These are phyloP conservation scores for Emmelina monodactyla DNA, from an alignment of 2,888 invertebrate species.

Conservation along the genomic window DNA sequence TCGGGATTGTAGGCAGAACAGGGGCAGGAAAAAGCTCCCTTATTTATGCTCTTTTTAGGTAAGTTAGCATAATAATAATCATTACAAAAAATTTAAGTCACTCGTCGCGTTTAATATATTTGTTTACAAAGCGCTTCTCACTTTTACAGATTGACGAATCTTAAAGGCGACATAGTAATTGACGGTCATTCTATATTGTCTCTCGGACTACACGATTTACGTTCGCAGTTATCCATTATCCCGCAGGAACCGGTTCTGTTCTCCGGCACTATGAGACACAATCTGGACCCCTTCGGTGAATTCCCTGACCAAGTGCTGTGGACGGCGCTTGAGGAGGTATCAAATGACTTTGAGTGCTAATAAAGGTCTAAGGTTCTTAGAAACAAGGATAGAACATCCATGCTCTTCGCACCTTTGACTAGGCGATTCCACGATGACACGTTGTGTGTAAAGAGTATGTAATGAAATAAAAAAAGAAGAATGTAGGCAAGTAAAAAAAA, in stretches of 20 bases:
- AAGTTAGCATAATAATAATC: too few relatives aligned
- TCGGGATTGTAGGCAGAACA: conserved; percentile 74
- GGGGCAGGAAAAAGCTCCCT: conserved; percentile 78
- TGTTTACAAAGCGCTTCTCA: too few relatives aligned
- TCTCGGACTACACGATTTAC: conserved; percentile 77
- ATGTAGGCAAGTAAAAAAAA: too few relatives aligned
- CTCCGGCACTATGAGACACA: conserved; percentile 86
- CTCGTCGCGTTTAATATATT: too few relatives aligned
- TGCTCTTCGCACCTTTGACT: too few relatives aligned
- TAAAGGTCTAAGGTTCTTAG: too few relatives aligned
- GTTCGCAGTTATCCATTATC: conserved; percentile 82
- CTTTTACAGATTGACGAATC: conserved; percentile 79
- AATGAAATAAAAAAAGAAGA: too few relatives aligned
- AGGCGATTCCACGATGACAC: too few relatives aligned
- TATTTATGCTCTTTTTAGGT: conserved; percentile 76
- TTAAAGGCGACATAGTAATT: conserved; percentile 80
- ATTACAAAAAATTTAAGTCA: too few relatives aligned
- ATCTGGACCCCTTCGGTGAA: conserved; percentile 88
- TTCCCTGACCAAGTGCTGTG: conserved; percentile 81
- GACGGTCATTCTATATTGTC: conserved; percentile 77
- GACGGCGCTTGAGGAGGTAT: conserved; percentile 85
- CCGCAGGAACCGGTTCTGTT: conserved; percentile 87
- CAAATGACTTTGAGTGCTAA: conserved; percentile 1
- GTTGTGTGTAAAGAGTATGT: too few relatives aligned
- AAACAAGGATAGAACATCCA: too few relatives aligned